A percentile compares a stretch with the other conserved stretches of the same genome.
Evolutionary conservation across 2,797 vertebrate species (phyloP).

Genomic region (Onychomys arenicola): DNA sequence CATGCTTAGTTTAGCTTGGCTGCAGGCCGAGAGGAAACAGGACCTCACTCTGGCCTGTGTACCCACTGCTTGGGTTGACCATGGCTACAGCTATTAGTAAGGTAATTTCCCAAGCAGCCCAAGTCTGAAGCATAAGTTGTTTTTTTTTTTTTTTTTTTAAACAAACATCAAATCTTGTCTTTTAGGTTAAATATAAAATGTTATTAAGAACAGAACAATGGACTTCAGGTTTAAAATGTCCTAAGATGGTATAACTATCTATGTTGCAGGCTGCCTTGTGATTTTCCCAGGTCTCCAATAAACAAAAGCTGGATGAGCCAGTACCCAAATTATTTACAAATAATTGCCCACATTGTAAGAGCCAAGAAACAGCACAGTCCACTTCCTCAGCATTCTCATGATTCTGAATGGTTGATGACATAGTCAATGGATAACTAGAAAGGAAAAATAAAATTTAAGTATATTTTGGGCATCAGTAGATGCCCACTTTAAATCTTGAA

Average conservation of each 20-base stretch:
- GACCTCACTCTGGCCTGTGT: neutral
- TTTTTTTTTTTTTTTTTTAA: neutral
- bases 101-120: neutral
- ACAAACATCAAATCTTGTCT: neutral
- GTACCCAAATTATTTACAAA: neutral
- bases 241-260: neutral
- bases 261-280: neutral
- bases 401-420: neutral
- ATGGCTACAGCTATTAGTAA: neutral
- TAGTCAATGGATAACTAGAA: neutral
- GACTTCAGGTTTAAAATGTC: neutral
- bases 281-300: neutral
- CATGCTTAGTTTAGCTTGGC: neutral
- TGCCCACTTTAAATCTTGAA: neutral
- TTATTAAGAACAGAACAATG: neutral
- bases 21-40: neutral
- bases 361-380: too few relatives aligned
- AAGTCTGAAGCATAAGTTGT: neutral
- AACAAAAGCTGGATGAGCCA: neutral
- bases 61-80: neutral
- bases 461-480: neutral
- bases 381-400: neutral
- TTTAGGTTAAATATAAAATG: neutral
- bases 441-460: neutral
- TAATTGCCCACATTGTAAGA: neutral